Percentiles rank a stretch among this genome's conserved stretches.
Conservation (phyloP, 1,140 invertebrate species). For the Aphis gossypii region DNA sequence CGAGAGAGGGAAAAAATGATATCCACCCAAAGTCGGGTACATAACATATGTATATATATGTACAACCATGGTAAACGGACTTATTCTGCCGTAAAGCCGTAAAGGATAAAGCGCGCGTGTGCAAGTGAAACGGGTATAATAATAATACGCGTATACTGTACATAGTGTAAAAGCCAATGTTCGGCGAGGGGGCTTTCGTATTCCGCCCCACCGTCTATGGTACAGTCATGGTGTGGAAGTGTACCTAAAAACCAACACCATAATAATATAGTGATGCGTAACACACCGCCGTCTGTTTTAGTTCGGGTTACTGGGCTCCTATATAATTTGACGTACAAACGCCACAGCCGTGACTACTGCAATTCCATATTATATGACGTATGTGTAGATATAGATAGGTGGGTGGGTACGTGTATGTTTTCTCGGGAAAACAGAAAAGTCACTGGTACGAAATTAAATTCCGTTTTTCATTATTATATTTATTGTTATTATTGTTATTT, state of each 20-base stretch:
- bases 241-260: neutral
- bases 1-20: neutral
- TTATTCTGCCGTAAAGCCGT: neutral
- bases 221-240: neutral
- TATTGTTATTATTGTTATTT: neutral
- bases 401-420: neutral
- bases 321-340: slow-evolving; percentile 1
- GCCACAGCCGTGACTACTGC: neutral
- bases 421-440: neutral
- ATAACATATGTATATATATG: neutral
- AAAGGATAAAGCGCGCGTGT: neutral
- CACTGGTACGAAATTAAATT: neutral
- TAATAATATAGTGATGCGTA: neutral
- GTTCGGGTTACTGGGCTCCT: neutral
- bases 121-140: neutral
- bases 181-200: neutral
- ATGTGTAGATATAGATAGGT: neutral
- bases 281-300: neutral
- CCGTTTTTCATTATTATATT: neutral
- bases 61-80: neutral
- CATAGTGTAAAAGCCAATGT: neutral
- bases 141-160: neutral
- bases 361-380: neutral
- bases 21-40: neutral
- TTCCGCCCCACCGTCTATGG: neutral